Evolutionary conservation across 1,140 invertebrate genomes (phyloP).

Genomic region (Drosophila parabipectinata): DNA sequence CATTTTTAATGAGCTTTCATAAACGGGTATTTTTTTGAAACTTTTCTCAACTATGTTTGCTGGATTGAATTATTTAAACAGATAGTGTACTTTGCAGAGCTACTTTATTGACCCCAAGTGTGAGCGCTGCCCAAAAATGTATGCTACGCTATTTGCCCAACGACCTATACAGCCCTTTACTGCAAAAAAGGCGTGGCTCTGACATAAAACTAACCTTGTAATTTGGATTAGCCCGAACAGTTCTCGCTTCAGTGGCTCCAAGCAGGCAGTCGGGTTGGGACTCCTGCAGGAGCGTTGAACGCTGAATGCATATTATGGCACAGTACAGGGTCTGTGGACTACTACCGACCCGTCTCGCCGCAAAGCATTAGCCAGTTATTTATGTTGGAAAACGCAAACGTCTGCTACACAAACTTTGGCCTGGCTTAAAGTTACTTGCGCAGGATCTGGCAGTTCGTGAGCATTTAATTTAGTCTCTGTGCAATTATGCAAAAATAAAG

Average conservation of each 20-base stretch:
- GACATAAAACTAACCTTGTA: slow-evolving; percentile 33
- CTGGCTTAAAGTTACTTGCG: slow-evolving; percentile 51
- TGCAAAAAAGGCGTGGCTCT: slow-evolving; percentile 18
- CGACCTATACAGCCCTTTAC: slow-evolving; percentile 8
- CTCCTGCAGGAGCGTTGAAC: slow-evolving; percentile 8
- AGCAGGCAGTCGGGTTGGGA: background rate
- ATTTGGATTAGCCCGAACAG: slow-evolving; percentile 9
- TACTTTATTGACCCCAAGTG: background rate
- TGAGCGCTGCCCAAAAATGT: slow-evolving; percentile 11
- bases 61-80: too few species aligned
- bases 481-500: slow-evolving; percentile 79
- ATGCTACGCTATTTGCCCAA: slow-evolving; percentile 19
- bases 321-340: background rate
- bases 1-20: background rate
- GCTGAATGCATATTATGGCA: slow-evolving; percentile 6
- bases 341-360: slow-evolving; percentile 22
- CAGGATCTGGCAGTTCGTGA: slow-evolving; percentile 43
- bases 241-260: background rate
- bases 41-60: too few species aligned
- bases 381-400: slow-evolving; percentile 39
- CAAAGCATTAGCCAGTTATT: slow-evolving; percentile 51
- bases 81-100: background rate
- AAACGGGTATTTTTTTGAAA: too few species aligned
- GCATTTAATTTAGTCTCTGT: slow-evolving; percentile 72
- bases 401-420: slow-evolving; percentile 46